phyloP scores from a whole-genome alignment of 2,888 invertebrate species.

The Zelleria hepariella region DNA sequence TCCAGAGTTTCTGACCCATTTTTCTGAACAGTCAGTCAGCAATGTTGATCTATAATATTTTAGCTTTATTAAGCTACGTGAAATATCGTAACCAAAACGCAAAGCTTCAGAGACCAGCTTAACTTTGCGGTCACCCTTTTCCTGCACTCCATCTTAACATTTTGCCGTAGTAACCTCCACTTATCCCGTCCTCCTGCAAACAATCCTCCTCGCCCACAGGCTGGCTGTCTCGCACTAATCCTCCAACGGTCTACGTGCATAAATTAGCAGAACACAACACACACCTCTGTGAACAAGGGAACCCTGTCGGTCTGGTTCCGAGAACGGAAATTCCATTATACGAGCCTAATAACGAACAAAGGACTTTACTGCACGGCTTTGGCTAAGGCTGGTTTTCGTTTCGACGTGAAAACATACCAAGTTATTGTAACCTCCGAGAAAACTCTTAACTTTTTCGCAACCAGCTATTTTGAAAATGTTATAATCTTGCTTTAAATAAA shows the following conservation, averaged over 20 bases:
- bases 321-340: not conserved
- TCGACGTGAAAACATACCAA: not conserved
- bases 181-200: not conserved
- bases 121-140: too few species aligned
- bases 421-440: not conserved
- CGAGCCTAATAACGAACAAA: not conserved
- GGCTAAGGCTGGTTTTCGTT: not conserved
- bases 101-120: too few species aligned
- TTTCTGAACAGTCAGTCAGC: too few species aligned
- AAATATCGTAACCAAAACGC: too few species aligned
- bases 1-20: too few species aligned
- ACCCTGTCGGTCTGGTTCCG: not conserved
- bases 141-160: too few species aligned
- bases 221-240: not conserved
- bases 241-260: not conserved
- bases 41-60: too few species aligned
- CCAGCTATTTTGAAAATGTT: too few species aligned
- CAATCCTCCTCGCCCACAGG: not conserved
- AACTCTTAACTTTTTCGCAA: not conserved
- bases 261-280: not conserved
- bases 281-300: not conserved
- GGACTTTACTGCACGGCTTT: not conserved
- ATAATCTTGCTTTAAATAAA: too few species aligned
- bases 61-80: too few species aligned
- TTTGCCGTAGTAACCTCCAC: not conserved